Evolutionary conservation across 2,113 vertebrate species (phyloP).

Genomic region (Uropsilus gracilis): DNA sequence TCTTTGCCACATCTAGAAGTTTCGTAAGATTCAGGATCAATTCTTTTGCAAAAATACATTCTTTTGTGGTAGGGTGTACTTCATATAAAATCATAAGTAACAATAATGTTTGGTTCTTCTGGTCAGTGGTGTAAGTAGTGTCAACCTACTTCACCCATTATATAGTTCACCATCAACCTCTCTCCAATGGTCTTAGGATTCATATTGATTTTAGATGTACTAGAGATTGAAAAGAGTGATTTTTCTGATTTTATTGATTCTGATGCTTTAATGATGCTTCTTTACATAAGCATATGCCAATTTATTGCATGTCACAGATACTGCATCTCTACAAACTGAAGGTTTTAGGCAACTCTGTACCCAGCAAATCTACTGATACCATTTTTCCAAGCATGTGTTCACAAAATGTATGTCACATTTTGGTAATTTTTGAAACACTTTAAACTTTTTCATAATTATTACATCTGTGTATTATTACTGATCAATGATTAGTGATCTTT

Average conservation of each 20-base stretch:
- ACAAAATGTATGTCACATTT: too few relatives aligned
- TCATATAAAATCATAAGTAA: neutral
- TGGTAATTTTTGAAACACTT: too few relatives aligned
- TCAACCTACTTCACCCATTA: neutral
- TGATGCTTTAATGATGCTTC: neutral
- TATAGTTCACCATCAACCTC: neutral
- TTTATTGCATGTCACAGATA: too few relatives aligned
- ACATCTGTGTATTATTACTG: too few relatives aligned
- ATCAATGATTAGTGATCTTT: too few relatives aligned
- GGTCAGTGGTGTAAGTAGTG: neutral
- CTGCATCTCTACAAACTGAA: too few relatives aligned
- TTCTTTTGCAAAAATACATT: neutral
- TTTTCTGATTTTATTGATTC: slow-evolving; percentile 6
- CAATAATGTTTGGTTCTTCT: neutral
- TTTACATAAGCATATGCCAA: neutral
- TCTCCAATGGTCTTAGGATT: neutral
- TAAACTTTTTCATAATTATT: too few relatives aligned
- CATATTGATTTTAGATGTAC: neutral
- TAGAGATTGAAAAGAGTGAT: neutral
- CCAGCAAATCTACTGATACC: too few relatives aligned
- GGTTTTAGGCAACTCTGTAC: too few relatives aligned
- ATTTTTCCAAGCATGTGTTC: too few relatives aligned
- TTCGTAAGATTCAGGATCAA: neutral
- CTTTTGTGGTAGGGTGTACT: neutral
- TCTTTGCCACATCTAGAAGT: neutral